phyloP scores from a whole-genome alignment of 2,888 invertebrate species.

The Notocelia uddmanniana region DNA sequence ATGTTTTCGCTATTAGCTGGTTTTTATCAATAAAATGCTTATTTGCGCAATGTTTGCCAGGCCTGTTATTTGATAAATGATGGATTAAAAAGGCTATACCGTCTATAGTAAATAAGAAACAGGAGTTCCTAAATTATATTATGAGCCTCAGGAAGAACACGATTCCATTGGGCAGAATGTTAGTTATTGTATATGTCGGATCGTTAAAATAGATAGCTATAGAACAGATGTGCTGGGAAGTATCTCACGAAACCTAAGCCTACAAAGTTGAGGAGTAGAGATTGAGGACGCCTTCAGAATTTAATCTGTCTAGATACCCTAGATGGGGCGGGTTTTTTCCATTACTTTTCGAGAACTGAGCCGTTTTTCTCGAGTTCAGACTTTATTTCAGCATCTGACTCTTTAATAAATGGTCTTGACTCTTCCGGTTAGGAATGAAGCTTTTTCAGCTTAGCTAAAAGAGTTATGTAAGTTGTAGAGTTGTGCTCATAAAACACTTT shows the following conservation, averaged over 20 bases:
- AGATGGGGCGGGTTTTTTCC: neutral
- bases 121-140: too few species aligned
- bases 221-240: neutral
- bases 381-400: neutral
- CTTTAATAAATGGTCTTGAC: constrained; percentile 4
- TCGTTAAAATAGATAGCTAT: neutral
- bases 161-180: neutral
- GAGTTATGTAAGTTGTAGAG: too few species aligned
- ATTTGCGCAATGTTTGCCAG: constrained; percentile 21
- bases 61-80: constrained; percentile 20
- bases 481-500: too few species aligned
- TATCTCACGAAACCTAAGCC: constrained; percentile 13
- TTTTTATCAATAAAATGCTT: constrained; percentile 43
- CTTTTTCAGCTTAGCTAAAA: neutral
- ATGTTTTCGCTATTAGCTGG: constrained; percentile 39
- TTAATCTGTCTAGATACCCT: constrained; percentile 10
- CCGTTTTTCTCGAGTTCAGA: neutral
- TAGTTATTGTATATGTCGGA: neutral
- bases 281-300: constrained; percentile 13
- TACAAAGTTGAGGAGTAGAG: constrained; percentile 10
- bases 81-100: constrained; percentile 9
- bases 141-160: neutral
- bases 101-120: neutral
- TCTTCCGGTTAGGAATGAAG: neutral
- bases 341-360: neutral